Evolutionary conservation across 2,797 vertebrate species (phyloP).

Genomic region (Gephyroberyx darwinii): DNA sequence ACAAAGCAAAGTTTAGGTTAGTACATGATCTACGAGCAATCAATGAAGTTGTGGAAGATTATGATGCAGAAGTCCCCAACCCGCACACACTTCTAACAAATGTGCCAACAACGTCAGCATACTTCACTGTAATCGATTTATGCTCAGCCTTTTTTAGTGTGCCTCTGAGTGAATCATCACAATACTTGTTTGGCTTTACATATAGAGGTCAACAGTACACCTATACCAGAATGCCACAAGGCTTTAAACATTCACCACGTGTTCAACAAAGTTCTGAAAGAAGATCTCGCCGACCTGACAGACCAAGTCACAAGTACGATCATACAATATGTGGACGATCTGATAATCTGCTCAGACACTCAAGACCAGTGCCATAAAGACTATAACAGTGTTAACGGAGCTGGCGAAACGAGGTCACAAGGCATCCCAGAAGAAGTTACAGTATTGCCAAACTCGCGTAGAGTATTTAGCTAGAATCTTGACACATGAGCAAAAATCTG

Average conservation of each 20-base stretch:
- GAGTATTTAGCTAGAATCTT: background rate
- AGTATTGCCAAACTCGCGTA: background rate
- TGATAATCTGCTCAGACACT: background rate
- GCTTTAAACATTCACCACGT: background rate
- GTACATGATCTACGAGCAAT: slow-evolving; percentile 16
- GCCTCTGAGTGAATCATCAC: background rate
- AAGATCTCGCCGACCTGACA: too few species aligned
- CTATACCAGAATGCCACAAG: slow-evolving; percentile 1
- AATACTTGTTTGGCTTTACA: background rate
- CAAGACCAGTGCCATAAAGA: background rate
- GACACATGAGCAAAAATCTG: background rate
- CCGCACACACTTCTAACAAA: background rate
- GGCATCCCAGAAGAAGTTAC: background rate
- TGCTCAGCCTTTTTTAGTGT: slow-evolving; percentile 8
- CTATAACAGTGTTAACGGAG: background rate
- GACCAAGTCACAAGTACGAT: too few species aligned
- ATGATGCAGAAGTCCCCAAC: background rate
- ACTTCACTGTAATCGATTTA: slow-evolving; percentile 5
- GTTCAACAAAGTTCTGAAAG: slow-evolving; percentile 1
- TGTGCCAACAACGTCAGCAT: too few species aligned
- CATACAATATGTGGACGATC: slow-evolving; percentile 10
- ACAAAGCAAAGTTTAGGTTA: background rate
- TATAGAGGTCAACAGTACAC: background rate
- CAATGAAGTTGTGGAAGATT: slow-evolving; percentile 4
- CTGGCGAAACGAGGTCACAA: background rate